A percentile compares a stretch with the other conserved stretches of the same genome.
These are phyloP conservation scores for Trichopoda pennipes DNA, from an alignment of 2,888 invertebrate species.

Conservation along the genomic window DNA sequence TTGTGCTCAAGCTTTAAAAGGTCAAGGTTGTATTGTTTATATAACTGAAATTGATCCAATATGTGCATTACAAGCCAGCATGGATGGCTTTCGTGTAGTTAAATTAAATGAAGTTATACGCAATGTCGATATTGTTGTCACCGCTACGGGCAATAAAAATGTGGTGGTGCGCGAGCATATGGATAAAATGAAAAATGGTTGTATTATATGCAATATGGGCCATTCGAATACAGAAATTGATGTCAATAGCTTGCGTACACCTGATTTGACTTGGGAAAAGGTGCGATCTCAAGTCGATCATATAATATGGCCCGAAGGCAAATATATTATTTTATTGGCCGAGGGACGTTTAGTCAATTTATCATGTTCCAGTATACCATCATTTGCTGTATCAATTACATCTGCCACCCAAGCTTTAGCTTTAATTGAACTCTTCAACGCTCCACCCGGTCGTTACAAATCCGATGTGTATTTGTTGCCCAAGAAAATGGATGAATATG, in stretches of 20 bases:
- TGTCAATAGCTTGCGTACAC: slow-evolving; percentile 94
- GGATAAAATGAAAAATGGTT: slow-evolving; percentile 98
- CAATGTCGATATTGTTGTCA: slow-evolving; percentile 96
- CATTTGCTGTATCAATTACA: slow-evolving; percentile 98
- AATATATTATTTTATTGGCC: slow-evolving; percentile 94
- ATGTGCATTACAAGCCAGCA: slow-evolving; percentile 96
- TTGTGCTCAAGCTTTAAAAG: slow-evolving; percentile 96
- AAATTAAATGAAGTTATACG: slow-evolving; percentile 96
- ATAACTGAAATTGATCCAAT: slow-evolving; percentile 98
- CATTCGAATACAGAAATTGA: slow-evolving; percentile 98
- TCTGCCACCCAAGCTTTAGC: slow-evolving; percentile 98
- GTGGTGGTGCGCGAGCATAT: slow-evolving; percentile 97
- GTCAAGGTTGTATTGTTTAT: slow-evolving; percentile 93
- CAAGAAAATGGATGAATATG: slow-evolving; percentile 99
- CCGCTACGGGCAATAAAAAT: slow-evolving; percentile 98
- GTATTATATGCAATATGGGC: slow-evolving; percentile 98
- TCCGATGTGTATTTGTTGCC: slow-evolving; percentile 98
- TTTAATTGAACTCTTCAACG: slow-evolving; percentile 97
- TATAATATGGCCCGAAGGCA: slow-evolving; percentile 98
- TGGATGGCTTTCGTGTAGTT: slow-evolving; percentile 98
- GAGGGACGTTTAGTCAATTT: slow-evolving; percentile 97
- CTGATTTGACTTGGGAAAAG: slow-evolving; percentile 98
- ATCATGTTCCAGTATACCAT: slow-evolving; percentile 97
- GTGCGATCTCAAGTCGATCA: slow-evolving; percentile 99
- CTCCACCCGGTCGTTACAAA: slow-evolving; percentile 96